Evolutionary conservation across 2,888 invertebrate genomes (phyloP).

Genomic region (Marasmarcha lunaedactyla): DNA sequence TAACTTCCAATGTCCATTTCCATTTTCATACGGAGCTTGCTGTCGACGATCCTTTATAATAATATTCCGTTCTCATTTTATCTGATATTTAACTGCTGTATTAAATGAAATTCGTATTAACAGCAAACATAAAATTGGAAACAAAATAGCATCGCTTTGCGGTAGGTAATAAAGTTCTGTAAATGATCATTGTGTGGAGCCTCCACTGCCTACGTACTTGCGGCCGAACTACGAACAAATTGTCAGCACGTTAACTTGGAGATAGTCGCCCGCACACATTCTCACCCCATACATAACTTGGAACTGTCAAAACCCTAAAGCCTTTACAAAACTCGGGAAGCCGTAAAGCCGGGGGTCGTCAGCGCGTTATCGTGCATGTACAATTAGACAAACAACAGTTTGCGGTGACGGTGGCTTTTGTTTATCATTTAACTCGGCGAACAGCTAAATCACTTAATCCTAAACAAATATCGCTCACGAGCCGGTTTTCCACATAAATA

Average conservation of each 20-base stretch:
- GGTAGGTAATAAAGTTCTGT: neutral
- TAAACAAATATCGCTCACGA: slow-evolving; percentile 52
- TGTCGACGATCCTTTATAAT: neutral
- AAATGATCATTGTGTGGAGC: too few species aligned
- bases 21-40: neutral
- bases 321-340: slow-evolving; percentile 29
- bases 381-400: slow-evolving; percentile 62
- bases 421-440: slow-evolving; percentile 53
- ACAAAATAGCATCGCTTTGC: neutral
- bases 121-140: neutral
- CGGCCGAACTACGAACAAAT: too few species aligned
- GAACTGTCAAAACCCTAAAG: slow-evolving; percentile 31
- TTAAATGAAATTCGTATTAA: neutral
- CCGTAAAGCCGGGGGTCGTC: slow-evolving; percentile 28
- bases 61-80: neutral
- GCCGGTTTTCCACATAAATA: slow-evolving; percentile 32
- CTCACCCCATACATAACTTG: neutral
- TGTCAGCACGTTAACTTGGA: too few species aligned
- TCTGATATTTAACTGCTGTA: neutral
- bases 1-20: neutral
- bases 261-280: too few species aligned
- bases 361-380: slow-evolving; percentile 54
- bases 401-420: slow-evolving; percentile 48
- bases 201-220: too few species aligned
- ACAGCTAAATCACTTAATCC: slow-evolving; percentile 60